These are phyloP conservation scores for Hylia prasina DNA, from an alignment of 2,113 vertebrate species.

Conservation along the genomic window DNA sequence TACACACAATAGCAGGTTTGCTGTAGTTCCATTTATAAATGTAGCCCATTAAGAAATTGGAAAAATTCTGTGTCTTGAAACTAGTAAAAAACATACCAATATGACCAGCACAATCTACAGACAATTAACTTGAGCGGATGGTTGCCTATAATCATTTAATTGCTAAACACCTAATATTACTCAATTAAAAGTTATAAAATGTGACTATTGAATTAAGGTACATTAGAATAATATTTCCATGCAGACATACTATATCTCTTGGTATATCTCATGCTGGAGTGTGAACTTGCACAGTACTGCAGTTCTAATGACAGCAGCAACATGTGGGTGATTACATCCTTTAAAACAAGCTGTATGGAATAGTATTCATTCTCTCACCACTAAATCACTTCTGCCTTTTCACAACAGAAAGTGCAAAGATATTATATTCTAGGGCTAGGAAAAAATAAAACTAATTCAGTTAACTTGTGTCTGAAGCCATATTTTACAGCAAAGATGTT, in stretches of 20 bases:
- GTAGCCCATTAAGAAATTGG: neutral
- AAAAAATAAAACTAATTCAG: neutral
- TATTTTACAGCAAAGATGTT: neutral
- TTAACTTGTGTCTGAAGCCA: neutral
- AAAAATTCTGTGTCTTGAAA: neutral
- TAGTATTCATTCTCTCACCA: neutral
- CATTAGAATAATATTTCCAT: conserved; percentile 2
- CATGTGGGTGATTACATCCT: neutral
- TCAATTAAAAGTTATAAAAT: conserved; percentile 31
- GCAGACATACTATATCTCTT: neutral
- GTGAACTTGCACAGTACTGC: neutral
- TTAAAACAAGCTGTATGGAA: neutral
- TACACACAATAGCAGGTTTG: neutral
- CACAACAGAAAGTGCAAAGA: neutral
- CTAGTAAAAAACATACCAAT: neutral
- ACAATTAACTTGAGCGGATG: neutral
- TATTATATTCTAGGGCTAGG: neutral
- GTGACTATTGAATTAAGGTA: neutral
- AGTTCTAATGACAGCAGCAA: neutral
- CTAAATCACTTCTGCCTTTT: neutral
- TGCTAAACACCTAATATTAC: neutral
- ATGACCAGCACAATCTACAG: neutral
- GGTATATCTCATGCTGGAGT: neutral
- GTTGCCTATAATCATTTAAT: neutral
- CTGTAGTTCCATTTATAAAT: neutral